Percentiles rank a stretch among this genome's conserved stretches.
phyloP scores from a whole-genome alignment of 2,888 invertebrate species.

The Magallana nippona region DNA sequence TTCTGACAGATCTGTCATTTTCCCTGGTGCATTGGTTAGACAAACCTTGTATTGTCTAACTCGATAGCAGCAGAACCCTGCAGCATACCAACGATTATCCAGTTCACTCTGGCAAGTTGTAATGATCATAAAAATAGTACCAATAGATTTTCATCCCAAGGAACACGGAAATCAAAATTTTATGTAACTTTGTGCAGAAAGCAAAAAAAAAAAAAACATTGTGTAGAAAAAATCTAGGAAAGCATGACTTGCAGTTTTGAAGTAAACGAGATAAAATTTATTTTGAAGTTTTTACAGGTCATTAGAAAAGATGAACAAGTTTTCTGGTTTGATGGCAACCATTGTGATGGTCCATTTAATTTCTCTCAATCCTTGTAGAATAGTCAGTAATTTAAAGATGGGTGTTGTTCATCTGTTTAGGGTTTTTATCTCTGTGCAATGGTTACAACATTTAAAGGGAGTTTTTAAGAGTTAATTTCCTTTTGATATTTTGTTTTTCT shows the following conservation, averaged over 20 bases:
- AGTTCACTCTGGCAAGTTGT: not conserved
- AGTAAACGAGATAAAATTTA: conserved; percentile 23
- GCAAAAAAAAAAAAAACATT: not conserved
- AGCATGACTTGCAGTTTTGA: conserved; percentile 13
- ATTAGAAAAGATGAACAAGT: not conserved
- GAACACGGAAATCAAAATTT: conserved; percentile 13
- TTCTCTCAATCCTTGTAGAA: conserved; percentile 2
- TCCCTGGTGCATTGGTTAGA: not conserved
- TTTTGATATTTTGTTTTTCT: too few species aligned
- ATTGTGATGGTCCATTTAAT: conserved; percentile 22
- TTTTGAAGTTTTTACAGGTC: conserved; percentile 31
- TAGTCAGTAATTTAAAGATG: not conserved
- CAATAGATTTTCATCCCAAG: conserved; percentile 7
- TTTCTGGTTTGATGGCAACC: conserved; percentile 18
- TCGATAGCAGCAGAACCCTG: conserved; percentile 9
- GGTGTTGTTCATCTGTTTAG: not conserved
- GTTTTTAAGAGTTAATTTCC: too few species aligned
- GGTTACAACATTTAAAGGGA: too few species aligned
- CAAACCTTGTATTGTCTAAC: conserved; percentile 16
- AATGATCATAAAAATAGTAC: not conserved
- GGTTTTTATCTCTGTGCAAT: not conserved
- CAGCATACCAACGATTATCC: not conserved
- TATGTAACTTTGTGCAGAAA: not conserved
- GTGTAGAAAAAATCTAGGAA: not conserved
- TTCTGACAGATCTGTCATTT: conserved; percentile 17